A percentile compares a stretch with the other conserved stretches of the same genome.
Evolutionary conservation across 2,113 vertebrate genomes (phyloP).

Genomic region (Lamprologus sp.): DNA sequence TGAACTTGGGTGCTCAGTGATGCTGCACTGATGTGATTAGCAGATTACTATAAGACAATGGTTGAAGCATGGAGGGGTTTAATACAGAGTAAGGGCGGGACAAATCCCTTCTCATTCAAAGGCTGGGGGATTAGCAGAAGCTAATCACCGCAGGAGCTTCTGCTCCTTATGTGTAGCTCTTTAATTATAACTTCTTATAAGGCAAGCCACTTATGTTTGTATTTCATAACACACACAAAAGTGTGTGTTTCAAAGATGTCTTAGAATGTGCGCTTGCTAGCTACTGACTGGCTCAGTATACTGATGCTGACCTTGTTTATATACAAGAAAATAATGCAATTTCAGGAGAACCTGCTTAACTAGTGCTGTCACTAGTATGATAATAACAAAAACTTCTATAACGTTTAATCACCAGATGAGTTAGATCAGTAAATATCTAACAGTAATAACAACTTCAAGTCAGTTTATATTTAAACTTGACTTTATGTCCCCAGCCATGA

Average conservation of each 20-base stretch:
- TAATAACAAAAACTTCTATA: background rate
- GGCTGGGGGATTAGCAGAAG: constrained; percentile 49
- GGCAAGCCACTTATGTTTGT: background rate
- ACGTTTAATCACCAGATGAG: background rate
- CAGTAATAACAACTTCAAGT: background rate
- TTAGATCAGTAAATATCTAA: background rate
- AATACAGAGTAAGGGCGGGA: constrained; percentile 23
- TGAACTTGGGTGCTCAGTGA: constrained; percentile 29
- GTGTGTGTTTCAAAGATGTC: background rate
- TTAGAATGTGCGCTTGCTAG: background rate
- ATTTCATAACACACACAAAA: background rate
- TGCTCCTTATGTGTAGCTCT: background rate
- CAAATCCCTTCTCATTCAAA: constrained; percentile 44
- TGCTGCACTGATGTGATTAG: constrained; percentile 63
- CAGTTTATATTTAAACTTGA: background rate
- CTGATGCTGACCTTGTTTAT: background rate
- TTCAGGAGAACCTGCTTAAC: background rate
- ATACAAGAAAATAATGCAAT: background rate
- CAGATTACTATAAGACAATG: constrained; percentile 55
- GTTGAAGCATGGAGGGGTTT: constrained; percentile 3
- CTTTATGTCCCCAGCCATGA: background rate
- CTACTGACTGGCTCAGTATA: background rate
- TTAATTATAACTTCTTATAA: background rate
- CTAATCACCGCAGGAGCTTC: constrained; percentile 42
- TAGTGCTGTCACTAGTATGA: background rate